phyloP scores from a whole-genome alignment of 2,113 vertebrate species.

The Pygoscelis antarcticus region DNA sequence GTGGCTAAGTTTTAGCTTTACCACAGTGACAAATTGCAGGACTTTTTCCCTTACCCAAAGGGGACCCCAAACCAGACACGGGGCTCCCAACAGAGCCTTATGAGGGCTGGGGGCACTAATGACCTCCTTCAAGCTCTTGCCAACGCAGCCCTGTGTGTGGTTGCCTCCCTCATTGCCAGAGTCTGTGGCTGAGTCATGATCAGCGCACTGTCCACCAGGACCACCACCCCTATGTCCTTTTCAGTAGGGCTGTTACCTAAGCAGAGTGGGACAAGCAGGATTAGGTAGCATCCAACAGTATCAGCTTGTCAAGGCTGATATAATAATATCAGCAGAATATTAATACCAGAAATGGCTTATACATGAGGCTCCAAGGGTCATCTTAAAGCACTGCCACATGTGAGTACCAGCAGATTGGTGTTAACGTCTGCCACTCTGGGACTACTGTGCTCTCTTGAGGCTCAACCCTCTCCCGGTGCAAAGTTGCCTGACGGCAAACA shows the following conservation, averaged over 20 bases:
- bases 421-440: not conserved
- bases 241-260: not conserved
- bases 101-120: not conserved
- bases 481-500: not conserved
- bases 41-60: not conserved
- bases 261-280: not conserved
- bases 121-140: not conserved
- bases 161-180: not conserved
- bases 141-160: fast-evolving
- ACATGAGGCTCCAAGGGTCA: not conserved
- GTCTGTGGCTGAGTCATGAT: not conserved
- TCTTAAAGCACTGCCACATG: fast-evolving
- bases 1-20: not conserved
- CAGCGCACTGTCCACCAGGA: not conserved
- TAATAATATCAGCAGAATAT: too few species aligned
- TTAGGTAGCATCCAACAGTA: not conserved
- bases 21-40: not conserved
- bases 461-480: not conserved
- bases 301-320: not conserved
- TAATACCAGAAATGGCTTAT: not conserved
- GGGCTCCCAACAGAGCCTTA: not conserved
- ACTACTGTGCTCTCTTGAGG: fast-evolving
- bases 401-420: fast-evolving
- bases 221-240: not conserved
- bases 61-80: not conserved